Conservation (phyloP, 2,113 vertebrate genomes). For the Eolophus roseicapilla region DNA sequence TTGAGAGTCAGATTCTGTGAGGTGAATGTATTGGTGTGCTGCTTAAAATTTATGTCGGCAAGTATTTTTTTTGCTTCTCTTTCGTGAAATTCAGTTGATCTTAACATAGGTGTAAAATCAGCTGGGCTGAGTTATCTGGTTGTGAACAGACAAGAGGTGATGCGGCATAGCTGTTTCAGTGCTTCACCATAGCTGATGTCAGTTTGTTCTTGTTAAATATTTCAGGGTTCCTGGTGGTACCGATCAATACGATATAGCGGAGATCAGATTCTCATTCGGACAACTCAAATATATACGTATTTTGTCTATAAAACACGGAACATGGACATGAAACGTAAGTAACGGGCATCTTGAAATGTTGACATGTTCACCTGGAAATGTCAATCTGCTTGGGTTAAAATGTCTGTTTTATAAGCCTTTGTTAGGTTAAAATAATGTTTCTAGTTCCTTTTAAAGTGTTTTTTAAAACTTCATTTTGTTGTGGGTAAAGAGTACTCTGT, state of each 20-base stretch:
- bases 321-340: slow-evolving; percentile 99
- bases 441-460: not conserved
- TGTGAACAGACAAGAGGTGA: not conserved
- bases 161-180: not conserved
- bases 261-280: slow-evolving; percentile 98
- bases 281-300: slow-evolving; percentile 97
- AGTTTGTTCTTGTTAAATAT: not conserved
- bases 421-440: not conserved
- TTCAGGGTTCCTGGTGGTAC: slow-evolving; percentile 99
- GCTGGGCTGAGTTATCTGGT: not conserved
- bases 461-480: not conserved
- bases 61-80: not conserved
- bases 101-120: not conserved
- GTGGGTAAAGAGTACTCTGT: not conserved
- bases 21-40: not conserved
- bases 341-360: not conserved
- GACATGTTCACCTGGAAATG: not conserved
- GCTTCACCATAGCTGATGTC: not conserved
- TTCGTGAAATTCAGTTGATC: not conserved
- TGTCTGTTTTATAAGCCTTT: not conserved
- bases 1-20: not conserved
- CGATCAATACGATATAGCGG: slow-evolving; percentile 97
- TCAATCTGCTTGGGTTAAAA: not conserved
- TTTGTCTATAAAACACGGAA: slow-evolving; percentile 98
- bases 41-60: not conserved